These are phyloP conservation scores for Sitobion miscanthi DNA, from an alignment of 1,140 invertebrate species.

Conservation along the genomic window DNA sequence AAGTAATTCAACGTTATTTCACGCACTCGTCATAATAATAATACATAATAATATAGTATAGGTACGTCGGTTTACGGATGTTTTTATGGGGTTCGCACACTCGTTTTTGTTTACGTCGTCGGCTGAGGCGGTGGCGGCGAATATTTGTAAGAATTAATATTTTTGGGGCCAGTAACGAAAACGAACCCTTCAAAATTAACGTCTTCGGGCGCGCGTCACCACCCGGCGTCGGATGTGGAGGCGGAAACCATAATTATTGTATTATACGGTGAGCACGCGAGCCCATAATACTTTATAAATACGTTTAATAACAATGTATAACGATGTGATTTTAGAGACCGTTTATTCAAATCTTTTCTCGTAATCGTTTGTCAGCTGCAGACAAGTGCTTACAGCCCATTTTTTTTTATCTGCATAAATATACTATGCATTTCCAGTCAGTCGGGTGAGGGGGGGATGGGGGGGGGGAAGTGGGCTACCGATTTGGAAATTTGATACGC, in stretches of 20 bases:
- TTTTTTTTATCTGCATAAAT: not conserved
- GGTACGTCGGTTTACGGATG: not conserved
- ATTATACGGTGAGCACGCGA: not conserved
- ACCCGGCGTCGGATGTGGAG: not conserved
- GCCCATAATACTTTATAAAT: not conserved
- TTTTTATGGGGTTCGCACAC: not conserved
- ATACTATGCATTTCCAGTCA: not conserved
- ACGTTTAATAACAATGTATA: not conserved
- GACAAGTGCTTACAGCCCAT: not conserved
- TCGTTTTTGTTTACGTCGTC: not conserved
- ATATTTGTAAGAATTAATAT: not conserved
- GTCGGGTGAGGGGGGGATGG: too few relatives aligned
- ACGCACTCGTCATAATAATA: not conserved
- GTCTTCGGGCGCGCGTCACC: not conserved
- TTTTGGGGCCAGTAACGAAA: not conserved
- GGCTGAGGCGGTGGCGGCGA: not conserved
- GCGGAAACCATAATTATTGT: not conserved
- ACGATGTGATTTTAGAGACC: not conserved
- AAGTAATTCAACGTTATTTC: not conserved
- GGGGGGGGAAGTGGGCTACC: not conserved
- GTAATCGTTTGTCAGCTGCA: not conserved
- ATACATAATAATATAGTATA: not conserved
- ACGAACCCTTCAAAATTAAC: not conserved
- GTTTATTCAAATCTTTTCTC: not conserved
- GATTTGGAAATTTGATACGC: constrained; percentile 21